These are phyloP conservation scores for Motacilla tschutschensis DNA, from an alignment of 2,113 vertebrate genomes.

Conservation along the genomic window DNA sequence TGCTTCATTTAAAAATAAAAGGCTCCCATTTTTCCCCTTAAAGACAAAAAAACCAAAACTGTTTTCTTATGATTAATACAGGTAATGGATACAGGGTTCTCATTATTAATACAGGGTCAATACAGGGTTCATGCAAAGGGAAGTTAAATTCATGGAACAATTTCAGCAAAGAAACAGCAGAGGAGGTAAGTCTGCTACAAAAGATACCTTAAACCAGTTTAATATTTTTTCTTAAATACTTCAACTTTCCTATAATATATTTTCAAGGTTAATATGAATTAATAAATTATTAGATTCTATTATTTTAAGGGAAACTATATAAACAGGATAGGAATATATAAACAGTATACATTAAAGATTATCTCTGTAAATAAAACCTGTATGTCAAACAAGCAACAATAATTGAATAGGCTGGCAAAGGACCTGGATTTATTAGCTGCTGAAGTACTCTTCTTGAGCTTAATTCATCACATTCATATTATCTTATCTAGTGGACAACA, in stretches of 20 bases:
- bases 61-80: background rate
- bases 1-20: background rate
- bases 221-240: background rate
- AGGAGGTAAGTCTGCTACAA: background rate
- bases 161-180: background rate
- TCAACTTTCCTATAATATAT: background rate
- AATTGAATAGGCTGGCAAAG: background rate
- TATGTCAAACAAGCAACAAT: background rate
- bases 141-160: background rate
- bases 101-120: background rate
- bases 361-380: background rate
- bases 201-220: background rate
- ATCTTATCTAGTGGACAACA: constrained; percentile 77
- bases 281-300: background rate
- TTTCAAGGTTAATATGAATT: background rate
- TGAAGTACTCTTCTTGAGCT: constrained; percentile 56
- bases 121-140: background rate
- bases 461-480: constrained; percentile 67
- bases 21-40: background rate
- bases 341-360: background rate
- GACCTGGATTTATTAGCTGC: constrained; percentile 67
- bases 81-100: background rate
- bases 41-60: background rate
- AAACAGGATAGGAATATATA: background rate
- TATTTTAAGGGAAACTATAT: background rate